Conservation (phyloP, 2,888 invertebrate species). For the Dugesia japonica region DNA sequence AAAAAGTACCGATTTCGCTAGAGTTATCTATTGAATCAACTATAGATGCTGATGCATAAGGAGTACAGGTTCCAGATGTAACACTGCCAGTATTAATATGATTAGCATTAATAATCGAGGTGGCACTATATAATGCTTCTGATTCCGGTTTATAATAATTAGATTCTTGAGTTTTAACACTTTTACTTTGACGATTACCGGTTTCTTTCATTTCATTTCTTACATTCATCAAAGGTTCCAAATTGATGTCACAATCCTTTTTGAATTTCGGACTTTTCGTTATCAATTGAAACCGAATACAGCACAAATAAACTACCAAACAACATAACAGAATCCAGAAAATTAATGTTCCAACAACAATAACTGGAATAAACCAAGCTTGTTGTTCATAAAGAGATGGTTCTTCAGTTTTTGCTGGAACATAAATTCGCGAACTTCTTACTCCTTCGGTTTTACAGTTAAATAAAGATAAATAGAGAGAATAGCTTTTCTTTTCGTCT, state of each 20-base stretch:
- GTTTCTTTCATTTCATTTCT: not conserved
- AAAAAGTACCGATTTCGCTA: not conserved
- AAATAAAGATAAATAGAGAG: not conserved
- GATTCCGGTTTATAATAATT: not conserved
- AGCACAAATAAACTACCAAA: constrained; percentile 24
- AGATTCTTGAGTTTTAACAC: not conserved
- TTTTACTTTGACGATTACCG: not conserved
- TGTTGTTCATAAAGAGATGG: constrained; percentile 11
- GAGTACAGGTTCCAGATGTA: not conserved
- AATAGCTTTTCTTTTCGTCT: constrained; percentile 6
- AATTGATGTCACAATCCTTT: constrained; percentile 24
- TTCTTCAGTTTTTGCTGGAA: not conserved
- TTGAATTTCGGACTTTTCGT: not conserved
- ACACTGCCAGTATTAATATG: not conserved
- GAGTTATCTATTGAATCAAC: not conserved
- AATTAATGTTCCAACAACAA: constrained; percentile 11
- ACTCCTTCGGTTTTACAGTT: constrained; percentile 27
- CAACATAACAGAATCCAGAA: constrained; percentile 22
- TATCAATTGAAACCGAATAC: not conserved
- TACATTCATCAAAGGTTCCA: constrained; percentile 23
- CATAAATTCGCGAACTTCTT: not conserved
- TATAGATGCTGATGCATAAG: not conserved
- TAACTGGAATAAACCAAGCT: constrained; percentile 21
- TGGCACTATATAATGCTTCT: not conserved
- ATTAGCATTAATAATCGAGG: not conserved